phyloP scores from a whole-genome alignment of 2,113 vertebrate species.

The Gallinago jamesoni region DNA sequence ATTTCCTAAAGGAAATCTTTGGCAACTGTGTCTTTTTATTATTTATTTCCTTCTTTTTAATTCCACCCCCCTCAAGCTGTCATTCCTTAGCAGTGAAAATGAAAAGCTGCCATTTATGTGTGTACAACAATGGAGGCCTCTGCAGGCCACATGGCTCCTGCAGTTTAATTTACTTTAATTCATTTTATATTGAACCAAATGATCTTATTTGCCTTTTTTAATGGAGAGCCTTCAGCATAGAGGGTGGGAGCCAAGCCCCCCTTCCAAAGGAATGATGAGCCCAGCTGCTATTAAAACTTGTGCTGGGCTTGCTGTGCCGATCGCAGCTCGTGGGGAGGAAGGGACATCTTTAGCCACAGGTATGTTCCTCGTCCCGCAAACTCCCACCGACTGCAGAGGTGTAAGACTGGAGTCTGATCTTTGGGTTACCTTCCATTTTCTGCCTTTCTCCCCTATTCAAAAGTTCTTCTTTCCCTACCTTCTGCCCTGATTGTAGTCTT shows the following conservation, averaged over 20 bases:
- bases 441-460: background rate
- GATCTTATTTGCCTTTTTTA: conserved; percentile 74
- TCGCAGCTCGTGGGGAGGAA: background rate
- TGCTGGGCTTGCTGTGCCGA: background rate
- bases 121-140: conserved; percentile 68
- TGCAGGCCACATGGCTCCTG: conserved; percentile 75
- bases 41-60: conserved; percentile 65
- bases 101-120: conserved; percentile 63
- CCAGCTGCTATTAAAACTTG: conserved; percentile 67
- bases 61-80: conserved; percentile 80
- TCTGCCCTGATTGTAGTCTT: background rate
- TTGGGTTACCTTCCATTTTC: background rate
- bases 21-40: background rate
- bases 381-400: background rate
- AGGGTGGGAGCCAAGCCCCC: conserved; percentile 60
- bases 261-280: conserved; percentile 65
- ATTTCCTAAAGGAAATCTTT: conserved; percentile 45
- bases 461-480: background rate
- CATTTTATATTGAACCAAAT: conserved; percentile 80
- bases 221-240: conserved; percentile 69
- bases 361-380: background rate
- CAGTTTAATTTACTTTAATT: conserved; percentile 82
- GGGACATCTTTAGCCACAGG: background rate
- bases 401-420: background rate
- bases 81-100: conserved; percentile 67